These are phyloP conservation scores for Leucophenga maculata DNA, from an alignment of 2,888 invertebrate species.

Conservation along the genomic window DNA sequence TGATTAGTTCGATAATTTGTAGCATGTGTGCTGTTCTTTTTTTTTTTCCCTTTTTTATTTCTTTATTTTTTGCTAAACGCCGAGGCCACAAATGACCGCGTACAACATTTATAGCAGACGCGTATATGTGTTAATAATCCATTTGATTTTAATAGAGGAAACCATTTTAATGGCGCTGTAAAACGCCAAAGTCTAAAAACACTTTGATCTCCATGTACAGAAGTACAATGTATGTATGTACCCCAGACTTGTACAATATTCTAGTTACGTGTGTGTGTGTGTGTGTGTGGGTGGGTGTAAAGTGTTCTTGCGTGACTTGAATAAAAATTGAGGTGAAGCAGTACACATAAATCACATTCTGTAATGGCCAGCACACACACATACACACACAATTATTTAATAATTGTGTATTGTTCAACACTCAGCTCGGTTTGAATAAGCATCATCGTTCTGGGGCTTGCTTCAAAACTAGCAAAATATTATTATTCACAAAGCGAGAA, in stretches of 20 bases:
- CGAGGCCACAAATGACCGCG: too few species aligned
- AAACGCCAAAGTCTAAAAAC: background rate
- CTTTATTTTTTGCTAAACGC: too few species aligned
- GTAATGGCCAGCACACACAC: background rate
- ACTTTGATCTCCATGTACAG: background rate
- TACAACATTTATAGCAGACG: too few species aligned
- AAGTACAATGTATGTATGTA: background rate
- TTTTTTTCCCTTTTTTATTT: too few species aligned
- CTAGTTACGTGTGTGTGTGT: slow-evolving; percentile 23
- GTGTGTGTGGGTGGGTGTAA: slow-evolving; percentile 42
- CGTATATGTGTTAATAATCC: background rate
- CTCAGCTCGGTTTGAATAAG: too few species aligned
- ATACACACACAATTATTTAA: too few species aligned
- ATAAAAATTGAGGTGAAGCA: background rate
- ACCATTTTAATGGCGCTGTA: background rate
- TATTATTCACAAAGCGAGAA: too few species aligned
- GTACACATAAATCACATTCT: background rate
- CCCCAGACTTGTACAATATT: background rate
- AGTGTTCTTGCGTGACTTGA: background rate
- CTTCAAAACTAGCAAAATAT: too few species aligned
- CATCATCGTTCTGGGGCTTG: background rate
- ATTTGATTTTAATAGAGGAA: slow-evolving; percentile 13
- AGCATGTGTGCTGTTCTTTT: too few species aligned
- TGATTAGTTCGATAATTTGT: too few species aligned
- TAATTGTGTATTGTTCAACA: slow-evolving; percentile 9